These are phyloP conservation scores for Tyrannus savana DNA, from an alignment of 2,113 vertebrate genomes.

Conservation along the genomic window DNA sequence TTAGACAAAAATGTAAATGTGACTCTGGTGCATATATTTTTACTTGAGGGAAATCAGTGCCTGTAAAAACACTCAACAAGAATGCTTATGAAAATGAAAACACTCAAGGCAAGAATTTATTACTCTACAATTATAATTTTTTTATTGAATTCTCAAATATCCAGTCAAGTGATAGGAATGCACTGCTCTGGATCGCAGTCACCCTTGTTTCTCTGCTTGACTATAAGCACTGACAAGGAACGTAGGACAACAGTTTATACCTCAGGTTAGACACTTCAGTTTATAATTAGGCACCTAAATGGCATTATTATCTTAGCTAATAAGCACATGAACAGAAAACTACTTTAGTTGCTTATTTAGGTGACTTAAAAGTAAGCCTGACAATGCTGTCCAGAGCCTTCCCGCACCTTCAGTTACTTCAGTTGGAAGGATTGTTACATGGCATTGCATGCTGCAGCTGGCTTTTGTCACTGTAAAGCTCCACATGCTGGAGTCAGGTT, in stretches of 20 bases:
- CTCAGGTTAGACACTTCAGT: not conserved
- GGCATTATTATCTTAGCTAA: not conserved
- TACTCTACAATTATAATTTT: not conserved
- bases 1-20: constrained; percentile 26
- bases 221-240: not conserved
- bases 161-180: constrained; percentile 37
- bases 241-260: not conserved
- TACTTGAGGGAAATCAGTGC: constrained; percentile 42
- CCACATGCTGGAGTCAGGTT: not conserved
- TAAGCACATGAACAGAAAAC: not conserved
- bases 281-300: not conserved
- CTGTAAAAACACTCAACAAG: constrained; percentile 23
- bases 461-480: not conserved
- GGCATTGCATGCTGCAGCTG: not conserved
- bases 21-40: constrained; percentile 38
- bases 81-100: constrained; percentile 39
- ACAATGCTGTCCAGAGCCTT: not conserved
- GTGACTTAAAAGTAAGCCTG: not conserved
- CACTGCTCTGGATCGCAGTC: not conserved
- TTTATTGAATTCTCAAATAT: constrained; percentile 32
- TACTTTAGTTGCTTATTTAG: not conserved
- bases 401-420: not conserved
- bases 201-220: not conserved
- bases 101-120: constrained; percentile 43
- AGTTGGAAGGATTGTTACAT: not conserved